phyloP scores from a whole-genome alignment of 2,797 vertebrate species.

The Simalia tracyae region DNA sequence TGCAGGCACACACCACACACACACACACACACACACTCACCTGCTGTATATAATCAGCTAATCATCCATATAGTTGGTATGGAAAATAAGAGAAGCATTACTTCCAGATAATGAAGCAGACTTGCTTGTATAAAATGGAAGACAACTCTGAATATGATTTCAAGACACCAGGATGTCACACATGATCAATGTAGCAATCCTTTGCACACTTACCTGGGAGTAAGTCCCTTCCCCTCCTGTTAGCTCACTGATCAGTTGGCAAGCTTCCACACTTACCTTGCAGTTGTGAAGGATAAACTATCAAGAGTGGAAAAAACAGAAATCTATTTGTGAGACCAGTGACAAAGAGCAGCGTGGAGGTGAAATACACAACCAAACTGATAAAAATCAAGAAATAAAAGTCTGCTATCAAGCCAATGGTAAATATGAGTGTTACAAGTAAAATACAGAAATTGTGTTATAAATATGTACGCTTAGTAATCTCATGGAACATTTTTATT shows the following conservation, averaged over 20 bases:
- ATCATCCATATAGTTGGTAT: not conserved
- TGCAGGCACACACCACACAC: not conserved
- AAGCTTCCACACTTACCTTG: not conserved
- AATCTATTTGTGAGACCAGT: not conserved
- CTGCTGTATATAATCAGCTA: not conserved
- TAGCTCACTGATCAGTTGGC: not conserved
- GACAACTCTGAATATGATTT: not conserved
- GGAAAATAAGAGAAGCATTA: not conserved
- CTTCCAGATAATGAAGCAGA: not conserved
- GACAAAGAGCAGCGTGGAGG: not conserved
- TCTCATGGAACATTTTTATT: constrained; percentile 34
- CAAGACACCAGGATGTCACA: not conserved
- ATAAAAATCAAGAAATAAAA: constrained; percentile 35
- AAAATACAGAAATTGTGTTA: constrained; percentile 54
- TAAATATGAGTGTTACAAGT: constrained; percentile 34
- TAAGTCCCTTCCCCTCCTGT: not conserved
- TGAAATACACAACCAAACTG: not conserved
- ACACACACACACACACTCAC: not conserved
- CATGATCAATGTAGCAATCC: not conserved
- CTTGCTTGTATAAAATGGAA: not conserved
- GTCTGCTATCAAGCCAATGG: constrained; percentile 37
- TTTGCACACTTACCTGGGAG: not conserved
- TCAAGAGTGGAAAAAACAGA: not conserved
- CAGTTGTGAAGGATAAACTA: not conserved
- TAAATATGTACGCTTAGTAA: constrained; percentile 25